phyloP scores from a whole-genome alignment of 2,113 vertebrate genomes.

The Sorex araneus region DNA sequence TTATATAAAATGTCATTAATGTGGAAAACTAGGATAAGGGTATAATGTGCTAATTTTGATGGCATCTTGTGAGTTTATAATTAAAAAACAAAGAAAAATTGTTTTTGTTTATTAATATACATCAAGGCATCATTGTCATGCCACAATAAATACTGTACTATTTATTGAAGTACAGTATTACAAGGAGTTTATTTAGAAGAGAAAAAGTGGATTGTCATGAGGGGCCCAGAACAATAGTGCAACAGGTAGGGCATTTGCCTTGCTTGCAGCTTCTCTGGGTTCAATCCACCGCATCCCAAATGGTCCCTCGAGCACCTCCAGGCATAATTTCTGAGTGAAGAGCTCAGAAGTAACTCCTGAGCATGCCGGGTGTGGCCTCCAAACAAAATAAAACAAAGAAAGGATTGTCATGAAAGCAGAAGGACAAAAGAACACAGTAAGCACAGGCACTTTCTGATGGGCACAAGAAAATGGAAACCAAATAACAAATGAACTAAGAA shows the following conservation, averaged over 20 bases:
- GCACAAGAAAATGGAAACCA: constrained; percentile 27
- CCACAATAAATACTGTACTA: background rate
- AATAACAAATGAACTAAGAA: constrained; percentile 35
- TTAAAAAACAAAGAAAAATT: background rate
- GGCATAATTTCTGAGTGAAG: too few relatives aligned
- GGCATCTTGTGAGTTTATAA: constrained; percentile 32
- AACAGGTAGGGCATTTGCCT: too few relatives aligned
- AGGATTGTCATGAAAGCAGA: constrained; percentile 31
- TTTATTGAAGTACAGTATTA: too few relatives aligned
- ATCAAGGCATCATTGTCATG: background rate
- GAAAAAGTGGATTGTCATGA: too few relatives aligned
- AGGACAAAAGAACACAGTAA: constrained; percentile 40
- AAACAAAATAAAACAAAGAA: too few relatives aligned
- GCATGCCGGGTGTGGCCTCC: too few relatives aligned
- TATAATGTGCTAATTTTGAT: constrained; percentile 19
- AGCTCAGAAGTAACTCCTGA: too few relatives aligned
- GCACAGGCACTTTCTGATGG: background rate
- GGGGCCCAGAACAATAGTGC: too few relatives aligned
- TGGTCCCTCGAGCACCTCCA: too few relatives aligned
- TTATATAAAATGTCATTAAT: constrained; percentile 26
- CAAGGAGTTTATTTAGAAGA: too few relatives aligned
- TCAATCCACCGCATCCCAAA: too few relatives aligned
- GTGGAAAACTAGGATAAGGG: constrained; percentile 16
- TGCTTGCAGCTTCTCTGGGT: too few relatives aligned
- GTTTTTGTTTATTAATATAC: constrained; percentile 30